A percentile compares a stretch with the other conserved stretches of the same genome.
These are phyloP conservation scores for Grantiella picta DNA, from an alignment of 2,113 vertebrate species.

Conservation along the genomic window DNA sequence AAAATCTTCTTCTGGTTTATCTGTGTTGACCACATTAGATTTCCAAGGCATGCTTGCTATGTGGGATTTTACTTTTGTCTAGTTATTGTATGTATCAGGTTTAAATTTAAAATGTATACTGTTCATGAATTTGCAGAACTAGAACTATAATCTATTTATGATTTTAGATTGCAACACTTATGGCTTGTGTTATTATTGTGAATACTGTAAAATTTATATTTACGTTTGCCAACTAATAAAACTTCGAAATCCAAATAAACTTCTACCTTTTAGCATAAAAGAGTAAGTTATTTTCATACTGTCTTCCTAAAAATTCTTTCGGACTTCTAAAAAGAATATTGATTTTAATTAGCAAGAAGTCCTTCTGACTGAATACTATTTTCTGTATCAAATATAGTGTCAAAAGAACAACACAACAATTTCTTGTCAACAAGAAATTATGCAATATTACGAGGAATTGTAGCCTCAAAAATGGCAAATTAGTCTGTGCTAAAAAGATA, in stretches of 20 bases:
- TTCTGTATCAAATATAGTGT: neutral
- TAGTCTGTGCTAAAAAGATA: neutral
- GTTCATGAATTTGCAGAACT: neutral
- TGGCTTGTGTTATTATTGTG: neutral
- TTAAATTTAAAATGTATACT: neutral
- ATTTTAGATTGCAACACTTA: neutral
- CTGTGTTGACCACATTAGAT: neutral
- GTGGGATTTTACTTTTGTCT: neutral
- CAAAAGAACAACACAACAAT: neutral
- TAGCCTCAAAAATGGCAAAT: neutral
- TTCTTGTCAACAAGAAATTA: neutral
- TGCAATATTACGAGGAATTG: neutral
- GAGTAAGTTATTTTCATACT: neutral
- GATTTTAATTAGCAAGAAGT: neutral
- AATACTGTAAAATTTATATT: neutral
- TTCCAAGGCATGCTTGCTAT: neutral
- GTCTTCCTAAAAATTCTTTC: neutral
- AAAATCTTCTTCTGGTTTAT: neutral
- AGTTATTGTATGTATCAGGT: neutral
- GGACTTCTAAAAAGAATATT: neutral
- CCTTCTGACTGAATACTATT: neutral
- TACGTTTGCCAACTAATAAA: neutral
- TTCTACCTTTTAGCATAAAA: neutral
- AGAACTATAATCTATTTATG: neutral
- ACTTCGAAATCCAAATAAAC: neutral